phyloP scores from a whole-genome alignment of 1,140 invertebrate species.

The Hycleus cichorii region DNA sequence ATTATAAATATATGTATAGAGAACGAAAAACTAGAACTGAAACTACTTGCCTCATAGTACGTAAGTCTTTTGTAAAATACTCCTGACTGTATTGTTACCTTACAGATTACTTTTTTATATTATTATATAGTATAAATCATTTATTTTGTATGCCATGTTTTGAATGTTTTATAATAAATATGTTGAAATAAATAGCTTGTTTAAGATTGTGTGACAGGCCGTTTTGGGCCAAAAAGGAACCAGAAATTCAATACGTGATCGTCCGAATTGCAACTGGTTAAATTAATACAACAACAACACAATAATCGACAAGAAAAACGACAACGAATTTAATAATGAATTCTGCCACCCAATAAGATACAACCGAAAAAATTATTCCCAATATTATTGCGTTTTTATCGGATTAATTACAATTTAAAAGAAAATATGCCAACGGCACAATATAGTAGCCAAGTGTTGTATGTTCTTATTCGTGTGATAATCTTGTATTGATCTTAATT shows the following conservation, averaged over 20 bases:
- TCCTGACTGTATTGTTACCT: slow-evolving; percentile 21
- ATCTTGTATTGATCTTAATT: slow-evolving; percentile 20
- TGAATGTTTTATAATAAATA: slow-evolving; percentile 20
- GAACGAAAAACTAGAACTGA: slow-evolving; percentile 6
- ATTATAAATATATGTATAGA: slow-evolving; percentile 1
- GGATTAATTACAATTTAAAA: slow-evolving; percentile 14
- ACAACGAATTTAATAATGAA: too few species aligned
- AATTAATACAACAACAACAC: neutral
- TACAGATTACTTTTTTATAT: slow-evolving; percentile 4
- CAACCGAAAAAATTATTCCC: neutral
- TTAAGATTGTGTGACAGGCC: slow-evolving; percentile 6
- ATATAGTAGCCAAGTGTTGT: slow-evolving; percentile 14
- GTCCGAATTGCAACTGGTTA: slow-evolving; percentile 4
- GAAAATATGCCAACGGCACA: slow-evolving; percentile 21
- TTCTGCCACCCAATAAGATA: too few species aligned
- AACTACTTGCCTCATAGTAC: slow-evolving; percentile 20
- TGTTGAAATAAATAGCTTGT: slow-evolving; percentile 15
- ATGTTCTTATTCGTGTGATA: slow-evolving; percentile 1
- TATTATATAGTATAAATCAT: slow-evolving; percentile 1
- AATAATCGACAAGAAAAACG: neutral
- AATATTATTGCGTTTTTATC: slow-evolving; percentile 12
- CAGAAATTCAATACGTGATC: slow-evolving; percentile 7
- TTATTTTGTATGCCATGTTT: slow-evolving; percentile 20
- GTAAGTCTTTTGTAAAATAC: slow-evolving; percentile 18
- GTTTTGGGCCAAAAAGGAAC: slow-evolving; percentile 3